Percentiles rank a stretch among this genome's conserved stretches.
These are phyloP conservation scores for Cabera pusaria DNA, from an alignment of 2,888 invertebrate species.

Conservation along the genomic window DNA sequence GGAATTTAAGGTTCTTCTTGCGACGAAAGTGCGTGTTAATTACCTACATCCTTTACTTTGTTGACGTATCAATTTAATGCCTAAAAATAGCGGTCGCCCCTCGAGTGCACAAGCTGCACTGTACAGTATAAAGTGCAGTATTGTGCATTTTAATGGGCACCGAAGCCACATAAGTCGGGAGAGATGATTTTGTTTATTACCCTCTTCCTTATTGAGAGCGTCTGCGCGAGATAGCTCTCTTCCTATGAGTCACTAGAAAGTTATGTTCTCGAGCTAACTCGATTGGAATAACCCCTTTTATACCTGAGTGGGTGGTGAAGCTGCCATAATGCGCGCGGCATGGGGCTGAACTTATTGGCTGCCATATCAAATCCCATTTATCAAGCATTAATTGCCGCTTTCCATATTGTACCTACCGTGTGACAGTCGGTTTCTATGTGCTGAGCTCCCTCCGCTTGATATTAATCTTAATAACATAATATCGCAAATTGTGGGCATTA, in stretches of 20 bases:
- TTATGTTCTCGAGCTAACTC: slow-evolving; percentile 75
- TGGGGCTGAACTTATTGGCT: slow-evolving; percentile 30
- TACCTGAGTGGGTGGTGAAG: slow-evolving; percentile 39
- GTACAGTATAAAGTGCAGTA: slow-evolving; percentile 77
- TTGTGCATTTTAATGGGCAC: slow-evolving; percentile 79
- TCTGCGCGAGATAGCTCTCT: slow-evolving; percentile 80
- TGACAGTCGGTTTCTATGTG: not conserved
- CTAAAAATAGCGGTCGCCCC: slow-evolving; percentile 76
- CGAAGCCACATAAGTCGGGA: slow-evolving; percentile 78
- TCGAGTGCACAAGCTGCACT: slow-evolving; percentile 50
- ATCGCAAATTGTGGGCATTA: slow-evolving; percentile 11
- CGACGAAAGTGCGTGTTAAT: slow-evolving; percentile 75
- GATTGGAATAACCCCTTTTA: slow-evolving; percentile 62
- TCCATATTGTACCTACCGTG: slow-evolving; percentile 10
- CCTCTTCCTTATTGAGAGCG: slow-evolving; percentile 83
- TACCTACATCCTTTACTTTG: slow-evolving; percentile 78
- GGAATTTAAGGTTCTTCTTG: slow-evolving; percentile 47
- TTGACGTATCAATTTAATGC: slow-evolving; percentile 75
- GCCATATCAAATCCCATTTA: slow-evolving; percentile 11
- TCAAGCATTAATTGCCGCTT: slow-evolving; percentile 8
- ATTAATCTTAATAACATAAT: slow-evolving; percentile 6
- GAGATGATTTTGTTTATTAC: slow-evolving; percentile 83
- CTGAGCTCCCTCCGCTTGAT: slow-evolving; percentile 1
- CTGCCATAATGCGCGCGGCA: slow-evolving; percentile 28
- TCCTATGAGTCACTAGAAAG: slow-evolving; percentile 83